A percentile compares a stretch with the other conserved stretches of the same genome.
Conservation (phyloP, 2,888 invertebrate species). For the Cheilosia urbana region DNA sequence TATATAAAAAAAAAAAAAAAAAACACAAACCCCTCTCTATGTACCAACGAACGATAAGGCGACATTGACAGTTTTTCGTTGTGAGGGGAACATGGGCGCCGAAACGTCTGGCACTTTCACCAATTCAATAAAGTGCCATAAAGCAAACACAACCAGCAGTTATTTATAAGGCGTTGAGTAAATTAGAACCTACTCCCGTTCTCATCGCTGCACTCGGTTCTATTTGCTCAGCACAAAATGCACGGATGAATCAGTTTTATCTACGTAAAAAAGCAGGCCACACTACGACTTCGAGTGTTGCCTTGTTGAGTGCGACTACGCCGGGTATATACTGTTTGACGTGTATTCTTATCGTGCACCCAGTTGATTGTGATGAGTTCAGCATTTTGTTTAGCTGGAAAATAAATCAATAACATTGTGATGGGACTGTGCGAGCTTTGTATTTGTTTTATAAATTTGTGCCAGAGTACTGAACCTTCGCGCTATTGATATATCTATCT, state of each 20-base stretch:
- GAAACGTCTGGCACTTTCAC: slow-evolving; percentile 72
- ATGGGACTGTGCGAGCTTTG: slow-evolving; percentile 32
- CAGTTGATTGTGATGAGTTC: slow-evolving; percentile 69
- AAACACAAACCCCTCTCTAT: not conserved
- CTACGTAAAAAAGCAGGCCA: slow-evolving; percentile 69
- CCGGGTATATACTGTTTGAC: not conserved
- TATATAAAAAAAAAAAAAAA: not conserved
- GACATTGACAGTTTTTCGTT: slow-evolving; percentile 64
- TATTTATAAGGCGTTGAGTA: slow-evolving; percentile 71
- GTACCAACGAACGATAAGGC: slow-evolving; percentile 45
- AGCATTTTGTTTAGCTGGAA: slow-evolving; percentile 60
- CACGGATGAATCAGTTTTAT: slow-evolving; percentile 75
- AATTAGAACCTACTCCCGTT: slow-evolving; percentile 70
- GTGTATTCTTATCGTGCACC: slow-evolving; percentile 62
- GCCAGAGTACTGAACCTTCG: slow-evolving; percentile 55
- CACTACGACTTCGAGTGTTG: slow-evolving; percentile 23
- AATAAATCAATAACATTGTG: slow-evolving; percentile 66
- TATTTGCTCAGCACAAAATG: slow-evolving; percentile 71
- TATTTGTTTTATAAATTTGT: slow-evolving; percentile 63
- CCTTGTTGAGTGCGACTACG: not conserved
- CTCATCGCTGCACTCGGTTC: slow-evolving; percentile 56
- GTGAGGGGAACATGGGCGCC: slow-evolving; percentile 64
- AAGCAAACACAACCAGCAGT: slow-evolving; percentile 69
- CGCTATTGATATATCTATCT: not conserved
- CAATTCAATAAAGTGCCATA: slow-evolving; percentile 64